These are phyloP conservation scores for Aptenodytes forsteri DNA, from an alignment of 2,113 vertebrate species.

Conservation along the genomic window DNA sequence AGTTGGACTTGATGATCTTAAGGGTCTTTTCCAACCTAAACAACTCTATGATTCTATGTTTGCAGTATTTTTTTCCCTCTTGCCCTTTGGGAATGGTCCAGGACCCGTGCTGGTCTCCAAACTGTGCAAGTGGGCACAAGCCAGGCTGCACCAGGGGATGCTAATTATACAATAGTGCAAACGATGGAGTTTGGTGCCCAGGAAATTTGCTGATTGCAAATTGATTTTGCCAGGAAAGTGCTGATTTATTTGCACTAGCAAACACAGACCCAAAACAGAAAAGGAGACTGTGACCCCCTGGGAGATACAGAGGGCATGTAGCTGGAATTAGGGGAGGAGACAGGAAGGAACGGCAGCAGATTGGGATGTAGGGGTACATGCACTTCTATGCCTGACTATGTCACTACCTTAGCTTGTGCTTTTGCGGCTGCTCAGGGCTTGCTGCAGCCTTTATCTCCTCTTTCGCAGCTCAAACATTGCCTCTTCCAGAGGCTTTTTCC, in stretches of 20 bases:
- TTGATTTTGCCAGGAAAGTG: no score
- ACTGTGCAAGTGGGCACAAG: not conserved
- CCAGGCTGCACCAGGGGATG: not conserved
- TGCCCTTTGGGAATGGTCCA: not conserved
- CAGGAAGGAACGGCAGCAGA: not conserved
- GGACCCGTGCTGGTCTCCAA: not conserved
- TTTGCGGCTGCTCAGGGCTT: not conserved
- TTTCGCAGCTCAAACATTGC: not conserved
- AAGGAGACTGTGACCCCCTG: not conserved
- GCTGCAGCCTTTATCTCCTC: not conserved
- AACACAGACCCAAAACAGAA: not conserved
- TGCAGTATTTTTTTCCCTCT: not conserved
- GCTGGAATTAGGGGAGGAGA: not conserved
- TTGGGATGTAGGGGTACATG: not conserved
- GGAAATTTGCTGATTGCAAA: no score
- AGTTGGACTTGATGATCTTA: not conserved
- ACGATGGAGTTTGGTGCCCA: not conserved
- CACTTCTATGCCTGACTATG: not conserved
- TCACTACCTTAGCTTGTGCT: not conserved
- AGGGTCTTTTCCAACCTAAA: not conserved
- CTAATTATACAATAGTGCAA: not conserved
- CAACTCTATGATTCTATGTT: not conserved
- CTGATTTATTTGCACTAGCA: not conserved
- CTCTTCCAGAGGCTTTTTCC: not conserved
- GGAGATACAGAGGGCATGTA: fast-evolving